phyloP scores from a whole-genome alignment of 2,888 invertebrate genomes.

The Machimus rusticus region DNA sequence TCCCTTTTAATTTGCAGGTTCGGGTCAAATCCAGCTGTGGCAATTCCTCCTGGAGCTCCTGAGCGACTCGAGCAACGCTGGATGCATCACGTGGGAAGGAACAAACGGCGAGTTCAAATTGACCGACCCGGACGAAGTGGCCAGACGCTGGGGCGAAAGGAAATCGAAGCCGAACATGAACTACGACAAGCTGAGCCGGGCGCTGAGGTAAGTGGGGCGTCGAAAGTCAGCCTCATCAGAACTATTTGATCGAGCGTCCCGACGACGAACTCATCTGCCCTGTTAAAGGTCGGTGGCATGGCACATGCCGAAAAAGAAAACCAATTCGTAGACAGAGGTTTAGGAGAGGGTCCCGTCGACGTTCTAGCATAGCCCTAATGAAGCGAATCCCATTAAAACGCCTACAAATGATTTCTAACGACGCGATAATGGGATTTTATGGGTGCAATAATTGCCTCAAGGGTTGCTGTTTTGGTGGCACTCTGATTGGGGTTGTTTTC shows the following conservation, averaged over 20 bases:
- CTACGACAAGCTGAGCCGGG: slow-evolving; percentile 97
- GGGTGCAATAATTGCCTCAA: slow-evolving; percentile 47
- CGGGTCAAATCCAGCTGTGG: slow-evolving; percentile 98
- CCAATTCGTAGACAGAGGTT: neutral
- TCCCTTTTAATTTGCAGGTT: slow-evolving; percentile 67
- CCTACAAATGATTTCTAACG: slow-evolving; percentile 49
- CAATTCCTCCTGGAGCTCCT: slow-evolving; percentile 97
- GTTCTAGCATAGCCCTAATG: slow-evolving; percentile 41
- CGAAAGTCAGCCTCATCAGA: neutral
- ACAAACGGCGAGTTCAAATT: slow-evolving; percentile 98
- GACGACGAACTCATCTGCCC: neutral
- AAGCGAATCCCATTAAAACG: slow-evolving; percentile 49
- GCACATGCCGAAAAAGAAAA: neutral
- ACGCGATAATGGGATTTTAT: slow-evolving; percentile 47
- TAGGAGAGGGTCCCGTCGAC: neutral
- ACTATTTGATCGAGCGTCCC: neutral
- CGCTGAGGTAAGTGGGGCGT: slow-evolving; percentile 76
- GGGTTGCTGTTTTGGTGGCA: slow-evolving; percentile 36
- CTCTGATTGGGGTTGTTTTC: slow-evolving; percentile 40
- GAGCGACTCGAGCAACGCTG: slow-evolving; percentile 93
- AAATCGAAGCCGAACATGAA: slow-evolving; percentile 99
- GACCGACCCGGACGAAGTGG: slow-evolving; percentile 98
- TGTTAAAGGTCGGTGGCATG: neutral
- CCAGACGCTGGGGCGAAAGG: slow-evolving; percentile 97
- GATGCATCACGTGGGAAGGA: slow-evolving; percentile 98